Evolutionary conservation across 2,888 invertebrate species (phyloP).

Genomic region (Onchidella celtica): DNA sequence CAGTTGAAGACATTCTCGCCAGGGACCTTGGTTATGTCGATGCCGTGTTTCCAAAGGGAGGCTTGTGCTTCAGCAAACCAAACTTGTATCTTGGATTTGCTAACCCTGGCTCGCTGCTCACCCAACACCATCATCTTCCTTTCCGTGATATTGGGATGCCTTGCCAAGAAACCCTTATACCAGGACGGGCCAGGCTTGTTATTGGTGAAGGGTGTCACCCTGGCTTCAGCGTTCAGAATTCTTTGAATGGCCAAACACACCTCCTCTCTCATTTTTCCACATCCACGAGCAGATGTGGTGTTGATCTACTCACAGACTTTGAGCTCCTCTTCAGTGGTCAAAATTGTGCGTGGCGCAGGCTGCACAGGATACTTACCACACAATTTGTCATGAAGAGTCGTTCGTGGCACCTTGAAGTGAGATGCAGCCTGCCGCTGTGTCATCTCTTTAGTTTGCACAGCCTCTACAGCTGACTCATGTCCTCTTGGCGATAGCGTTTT

Average conservation of each 20-base stretch:
- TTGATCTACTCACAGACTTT: not conserved
- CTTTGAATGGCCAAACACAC: not conserved
- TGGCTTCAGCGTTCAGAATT: not conserved
- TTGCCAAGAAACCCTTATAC: not conserved
- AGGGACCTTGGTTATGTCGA: not conserved
- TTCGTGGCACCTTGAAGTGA: not conserved
- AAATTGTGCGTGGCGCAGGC: not conserved
- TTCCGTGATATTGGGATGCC: not conserved
- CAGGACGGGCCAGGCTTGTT: not conserved
- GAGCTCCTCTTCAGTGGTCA: not conserved
- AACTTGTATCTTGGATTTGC: not conserved
- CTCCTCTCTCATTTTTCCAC: not conserved
- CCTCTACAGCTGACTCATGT: not conserved
- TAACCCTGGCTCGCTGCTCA: not conserved
- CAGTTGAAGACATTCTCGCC: not conserved
- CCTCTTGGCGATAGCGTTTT: not conserved
- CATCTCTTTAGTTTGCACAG: not conserved
- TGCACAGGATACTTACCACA: not conserved
- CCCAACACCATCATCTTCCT: not conserved
- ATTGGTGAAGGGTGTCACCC: not conserved
- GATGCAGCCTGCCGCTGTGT: not conserved
- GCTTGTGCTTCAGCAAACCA: not conserved
- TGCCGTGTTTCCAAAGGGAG: not conserved
- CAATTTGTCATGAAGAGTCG: not conserved
- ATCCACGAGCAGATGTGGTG: not conserved